phyloP scores from a whole-genome alignment of 2,888 invertebrate species.

The Phortica magna region DNA sequence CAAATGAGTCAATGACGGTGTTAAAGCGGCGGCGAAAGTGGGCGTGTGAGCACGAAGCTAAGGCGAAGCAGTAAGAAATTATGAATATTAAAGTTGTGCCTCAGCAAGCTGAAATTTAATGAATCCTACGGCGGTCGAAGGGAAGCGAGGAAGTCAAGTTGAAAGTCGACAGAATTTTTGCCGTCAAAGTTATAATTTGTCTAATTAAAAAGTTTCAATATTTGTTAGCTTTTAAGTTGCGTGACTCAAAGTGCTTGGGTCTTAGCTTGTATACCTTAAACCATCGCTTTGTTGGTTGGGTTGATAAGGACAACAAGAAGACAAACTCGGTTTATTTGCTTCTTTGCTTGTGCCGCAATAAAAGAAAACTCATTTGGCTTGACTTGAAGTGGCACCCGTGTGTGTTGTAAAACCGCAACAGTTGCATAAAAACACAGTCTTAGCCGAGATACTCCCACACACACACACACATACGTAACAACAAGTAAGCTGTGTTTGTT shows the following conservation, averaged over 20 bases:
- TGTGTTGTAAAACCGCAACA: too few species aligned
- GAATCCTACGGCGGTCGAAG: conserved; percentile 38
- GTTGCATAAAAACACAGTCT: too few species aligned
- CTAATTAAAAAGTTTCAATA: conserved; percentile 63
- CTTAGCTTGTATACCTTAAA: too few species aligned
- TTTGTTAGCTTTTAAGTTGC: conserved; percentile 14
- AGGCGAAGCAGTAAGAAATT: conserved; percentile 33
- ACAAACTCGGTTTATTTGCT: too few species aligned
- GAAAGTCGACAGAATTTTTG: background rate
- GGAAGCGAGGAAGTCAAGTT: background rate
- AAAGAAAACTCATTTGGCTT: too few species aligned
- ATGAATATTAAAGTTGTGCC: conserved; percentile 54
- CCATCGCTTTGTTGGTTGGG: too few species aligned
- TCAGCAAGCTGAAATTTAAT: conserved; percentile 48
- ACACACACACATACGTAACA: too few species aligned
- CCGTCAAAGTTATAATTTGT: conserved; percentile 59
- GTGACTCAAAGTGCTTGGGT: background rate
- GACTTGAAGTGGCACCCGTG: too few species aligned
- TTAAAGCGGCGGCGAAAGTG: background rate
- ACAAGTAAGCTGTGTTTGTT: too few species aligned
- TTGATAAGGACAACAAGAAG: too few species aligned
- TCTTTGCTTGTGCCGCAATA: too few species aligned
- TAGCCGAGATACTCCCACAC: too few species aligned
- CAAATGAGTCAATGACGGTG: background rate
- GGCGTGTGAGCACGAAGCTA: background rate